Conservation (phyloP, 2,888 invertebrate genomes). For the Cataglyphis altisquamis region DNA sequence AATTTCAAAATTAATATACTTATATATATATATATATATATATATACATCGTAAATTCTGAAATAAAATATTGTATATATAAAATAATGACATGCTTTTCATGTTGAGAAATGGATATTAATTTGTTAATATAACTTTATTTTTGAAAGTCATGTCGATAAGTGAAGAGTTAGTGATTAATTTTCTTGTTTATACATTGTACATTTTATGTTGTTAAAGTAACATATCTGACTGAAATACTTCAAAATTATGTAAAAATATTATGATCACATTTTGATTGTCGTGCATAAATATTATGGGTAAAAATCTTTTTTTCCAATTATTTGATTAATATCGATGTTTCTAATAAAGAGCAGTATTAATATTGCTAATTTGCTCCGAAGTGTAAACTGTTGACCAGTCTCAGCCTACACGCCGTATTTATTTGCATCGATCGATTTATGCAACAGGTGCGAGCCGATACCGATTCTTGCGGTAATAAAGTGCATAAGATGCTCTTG, state of each 20-base stretch:
- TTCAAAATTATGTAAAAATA: not conserved
- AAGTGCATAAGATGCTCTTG: constrained; percentile 60
- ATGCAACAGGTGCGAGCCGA: constrained; percentile 77
- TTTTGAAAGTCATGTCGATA: not conserved
- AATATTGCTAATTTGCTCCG: constrained; percentile 36
- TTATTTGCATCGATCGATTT: constrained; percentile 77
- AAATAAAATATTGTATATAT: not conserved
- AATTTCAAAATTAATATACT: not conserved
- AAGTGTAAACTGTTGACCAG: constrained; percentile 63
- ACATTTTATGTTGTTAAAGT: not conserved
- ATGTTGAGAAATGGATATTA: not conserved
- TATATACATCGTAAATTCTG: not conserved
- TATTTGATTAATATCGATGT: not conserved
- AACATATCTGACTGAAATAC: not conserved
- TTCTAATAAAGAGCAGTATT: not conserved
- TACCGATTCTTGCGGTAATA: constrained; percentile 69
- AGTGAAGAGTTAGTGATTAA: not conserved
- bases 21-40: not conserved
- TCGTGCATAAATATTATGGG: not conserved
- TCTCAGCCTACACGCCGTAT: constrained; percentile 65
- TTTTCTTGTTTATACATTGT: not conserved
- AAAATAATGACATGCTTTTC: not conserved
- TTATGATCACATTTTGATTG: no score
- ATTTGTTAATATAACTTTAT: not conserved
- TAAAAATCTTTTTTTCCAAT: not conserved